Evolutionary conservation across 2,797 vertebrate genomes (phyloP).

Genomic region (Silurus lanzhouensis): DNA sequence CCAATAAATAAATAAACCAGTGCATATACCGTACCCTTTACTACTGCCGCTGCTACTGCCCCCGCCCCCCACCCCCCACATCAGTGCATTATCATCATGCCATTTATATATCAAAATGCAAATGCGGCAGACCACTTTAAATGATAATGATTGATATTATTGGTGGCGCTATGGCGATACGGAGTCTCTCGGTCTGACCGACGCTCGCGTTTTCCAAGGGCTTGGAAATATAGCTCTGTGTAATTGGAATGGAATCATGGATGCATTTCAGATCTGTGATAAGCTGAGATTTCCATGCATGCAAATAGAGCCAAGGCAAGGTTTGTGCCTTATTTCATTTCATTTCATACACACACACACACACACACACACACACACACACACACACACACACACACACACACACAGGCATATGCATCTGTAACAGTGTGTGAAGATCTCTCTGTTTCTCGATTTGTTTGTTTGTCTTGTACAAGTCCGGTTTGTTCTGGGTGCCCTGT

Average conservation of each 20-base stretch:
- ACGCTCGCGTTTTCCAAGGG: constrained; percentile 25
- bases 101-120: constrained; percentile 39
- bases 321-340: constrained; percentile 50
- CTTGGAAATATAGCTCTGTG: constrained; percentile 19
- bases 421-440: constrained; percentile 44
- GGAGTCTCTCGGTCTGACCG: constrained; percentile 21
- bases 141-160: constrained; percentile 40
- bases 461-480: constrained; percentile 66
- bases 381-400: not conserved
- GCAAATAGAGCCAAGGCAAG: constrained; percentile 52
- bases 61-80: too few species aligned
- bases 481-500: constrained; percentile 75
- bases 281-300: constrained; percentile 54
- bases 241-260: constrained; percentile 50
- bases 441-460: constrained; percentile 62
- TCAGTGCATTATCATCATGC: not conserved
- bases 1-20: constrained; percentile 7
- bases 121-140: constrained; percentile 30
- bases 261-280: constrained; percentile 51
- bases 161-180: not conserved
- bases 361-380: constrained; percentile 18
- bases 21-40: not conserved
- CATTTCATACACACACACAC: constrained; percentile 23
- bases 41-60: not conserved
- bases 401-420: not conserved